phyloP scores from a whole-genome alignment of 92 coral and sea anemone species.

The Actinernus sp. region DNA sequence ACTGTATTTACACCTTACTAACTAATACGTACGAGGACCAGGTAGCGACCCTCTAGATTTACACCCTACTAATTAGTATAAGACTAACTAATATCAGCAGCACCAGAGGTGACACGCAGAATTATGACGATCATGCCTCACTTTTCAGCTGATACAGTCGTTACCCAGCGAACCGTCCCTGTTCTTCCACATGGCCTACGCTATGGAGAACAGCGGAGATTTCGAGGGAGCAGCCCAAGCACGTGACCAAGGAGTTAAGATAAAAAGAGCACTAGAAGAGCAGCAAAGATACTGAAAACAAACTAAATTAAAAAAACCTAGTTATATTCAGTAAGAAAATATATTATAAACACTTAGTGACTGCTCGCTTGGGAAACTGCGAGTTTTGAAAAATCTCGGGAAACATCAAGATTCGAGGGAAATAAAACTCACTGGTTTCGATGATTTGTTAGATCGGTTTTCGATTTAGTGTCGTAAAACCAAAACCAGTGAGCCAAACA shows the following conservation, averaged over 20 bases:
- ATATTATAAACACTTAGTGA: no score
- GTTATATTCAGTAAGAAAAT: no score
- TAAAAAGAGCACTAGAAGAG: not conserved
- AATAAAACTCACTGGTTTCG: no score
- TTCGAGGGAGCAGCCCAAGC: slow-evolving; percentile 15
- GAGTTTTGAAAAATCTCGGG: not conserved
- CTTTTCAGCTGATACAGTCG: slow-evolving; percentile 22
- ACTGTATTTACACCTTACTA: no score
- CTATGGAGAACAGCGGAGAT: slow-evolving; percentile 24
- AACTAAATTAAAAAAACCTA: no score
- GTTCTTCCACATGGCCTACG: slow-evolving; percentile 31
- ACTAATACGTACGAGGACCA: no score
- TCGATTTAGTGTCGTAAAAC: no score
- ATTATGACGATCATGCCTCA: not conserved
- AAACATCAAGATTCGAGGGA: not conserved
- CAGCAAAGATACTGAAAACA: not conserved
- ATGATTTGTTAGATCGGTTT: no score
- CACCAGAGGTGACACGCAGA: not conserved
- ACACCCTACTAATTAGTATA: no score
- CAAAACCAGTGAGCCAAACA: no score
- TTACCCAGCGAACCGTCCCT: slow-evolving; percentile 21
- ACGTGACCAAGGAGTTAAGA: not conserved
- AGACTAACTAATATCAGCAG: not conserved
- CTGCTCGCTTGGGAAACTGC: not conserved
- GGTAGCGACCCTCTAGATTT: no score